Evolutionary conservation across 2,797 vertebrate species (phyloP), one percentile per base, ranked within the genome.

Genomic region (Darevskia mixta): DNA sequence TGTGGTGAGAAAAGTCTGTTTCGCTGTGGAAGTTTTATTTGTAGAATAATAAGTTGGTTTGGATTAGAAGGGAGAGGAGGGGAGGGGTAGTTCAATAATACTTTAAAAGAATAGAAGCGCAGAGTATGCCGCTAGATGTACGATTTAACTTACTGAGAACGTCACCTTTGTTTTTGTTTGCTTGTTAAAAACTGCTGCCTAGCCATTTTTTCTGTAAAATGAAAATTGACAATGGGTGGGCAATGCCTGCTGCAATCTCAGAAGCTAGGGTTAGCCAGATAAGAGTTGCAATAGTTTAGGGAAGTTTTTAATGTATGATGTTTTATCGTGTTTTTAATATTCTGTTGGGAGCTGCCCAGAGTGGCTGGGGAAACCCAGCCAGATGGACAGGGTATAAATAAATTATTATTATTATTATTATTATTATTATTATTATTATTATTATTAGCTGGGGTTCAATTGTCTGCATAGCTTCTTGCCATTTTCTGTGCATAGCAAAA

Each of bases 11-110:
- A 67, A 88, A 75, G 45, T 71, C 58, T 71, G 43, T 67, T 67
- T 38, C 91, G 87, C 82, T 32, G 90, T 72, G 82, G 90, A 87
- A 75, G 81, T 0, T 49, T 17, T 71, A 89, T 92, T 87, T 67
- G 87, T 35, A 67, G 23, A 82, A 38, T 64, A 76, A 25, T 41
- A 7, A 38, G 38, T 69, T 9, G 2, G 35, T 79, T 71, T 45
- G n/a, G 5, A 17, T 67, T 61, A 29, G 71, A 18, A 82, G 41
- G 17, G 11, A 29, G 38, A 43, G 67, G 29, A 38, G 18, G 27
- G 66, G 78, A 91, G 29, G 81, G 86, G 84, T 76, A 49, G 45
- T 49, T 49, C 11, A 49, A 49, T 49, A 49, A 11, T 13, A 55
- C n/a, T 88, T 45, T 55, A 92, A 79, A 79, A 38, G 77, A 89